A percentile compares a stretch with the other conserved stretches of the same genome.
Conservation (phyloP, 2,113 vertebrate genomes). For the Tor tambroides region DNA sequence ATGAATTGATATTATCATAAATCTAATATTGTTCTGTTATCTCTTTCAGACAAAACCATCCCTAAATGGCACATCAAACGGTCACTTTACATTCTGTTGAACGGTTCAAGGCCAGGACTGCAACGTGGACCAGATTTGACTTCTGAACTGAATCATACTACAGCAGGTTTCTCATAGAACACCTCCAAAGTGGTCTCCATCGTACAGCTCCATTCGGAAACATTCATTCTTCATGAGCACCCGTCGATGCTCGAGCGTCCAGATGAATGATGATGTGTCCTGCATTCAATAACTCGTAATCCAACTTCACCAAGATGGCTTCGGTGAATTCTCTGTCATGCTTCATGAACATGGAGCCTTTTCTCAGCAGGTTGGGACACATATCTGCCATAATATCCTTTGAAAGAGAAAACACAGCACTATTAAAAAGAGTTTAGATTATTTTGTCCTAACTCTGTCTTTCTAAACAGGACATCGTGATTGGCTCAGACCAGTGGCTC, state of each 20-base stretch:
- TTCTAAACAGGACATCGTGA: neutral
- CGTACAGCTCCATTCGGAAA: constrained; percentile 43
- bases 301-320: constrained; percentile 37
- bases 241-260: constrained; percentile 8
- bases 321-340: constrained; percentile 49
- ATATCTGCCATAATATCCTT: constrained; percentile 37
- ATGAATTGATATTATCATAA: too few species aligned
- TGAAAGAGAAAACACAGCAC: constrained; percentile 18
- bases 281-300: constrained; percentile 44
- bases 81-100: too few species aligned
- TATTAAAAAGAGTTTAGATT: neutral
- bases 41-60: too few species aligned
- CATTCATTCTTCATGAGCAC: constrained; percentile 49
- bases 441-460: too few species aligned
- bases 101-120: too few species aligned
- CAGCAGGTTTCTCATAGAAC: neutral
- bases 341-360: constrained; percentile 55
- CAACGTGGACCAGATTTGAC: neutral
- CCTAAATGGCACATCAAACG: too few species aligned
- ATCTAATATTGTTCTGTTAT: too few species aligned
- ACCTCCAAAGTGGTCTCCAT: constrained; percentile 58
- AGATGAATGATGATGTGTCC: constrained; percentile 40
- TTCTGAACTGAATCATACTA: neutral
- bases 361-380: constrained; percentile 49
- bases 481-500: too few species aligned